A percentile compares a stretch with the other conserved stretches of the same genome.
Evolutionary conservation across 2,888 invertebrate species (phyloP).

Genomic region (Sclerodermus sp.): DNA sequence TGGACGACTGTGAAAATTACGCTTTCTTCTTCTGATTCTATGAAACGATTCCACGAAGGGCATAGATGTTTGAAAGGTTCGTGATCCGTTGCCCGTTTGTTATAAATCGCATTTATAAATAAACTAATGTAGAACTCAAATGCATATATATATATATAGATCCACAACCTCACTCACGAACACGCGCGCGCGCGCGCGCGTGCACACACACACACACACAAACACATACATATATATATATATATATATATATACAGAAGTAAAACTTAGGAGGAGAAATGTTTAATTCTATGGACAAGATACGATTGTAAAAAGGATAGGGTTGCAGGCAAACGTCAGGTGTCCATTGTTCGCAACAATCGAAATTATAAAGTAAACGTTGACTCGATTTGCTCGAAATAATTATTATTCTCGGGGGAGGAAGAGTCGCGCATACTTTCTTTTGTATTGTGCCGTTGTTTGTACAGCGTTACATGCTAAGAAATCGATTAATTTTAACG

Average conservation of each 20-base stretch:
- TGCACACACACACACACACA: background rate
- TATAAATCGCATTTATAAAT: slow-evolving; percentile 22
- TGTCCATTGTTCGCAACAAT: background rate
- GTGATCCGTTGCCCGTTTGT: slow-evolving; percentile 23
- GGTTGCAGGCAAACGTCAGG: too few relatives aligned
- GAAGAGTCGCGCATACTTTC: too few relatives aligned
- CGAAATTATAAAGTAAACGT: too few relatives aligned
- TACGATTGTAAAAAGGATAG: slow-evolving; percentile 10
- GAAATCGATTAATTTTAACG: slow-evolving; percentile 4
- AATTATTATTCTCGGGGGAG: too few relatives aligned
- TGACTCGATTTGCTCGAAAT: too few relatives aligned
- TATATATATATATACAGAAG: slow-evolving; percentile 8
- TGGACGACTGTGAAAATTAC: background rate
- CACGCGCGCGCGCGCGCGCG: slow-evolving; percentile 9
- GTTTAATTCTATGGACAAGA: slow-evolving; percentile 16
- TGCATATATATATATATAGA: too few relatives aligned
- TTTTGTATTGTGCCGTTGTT: slow-evolving; percentile 12
- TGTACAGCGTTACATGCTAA: slow-evolving; percentile 11
- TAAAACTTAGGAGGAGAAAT: background rate
- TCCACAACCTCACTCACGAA: background rate
- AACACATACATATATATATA: slow-evolving; percentile 16
- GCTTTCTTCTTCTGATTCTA: slow-evolving; percentile 14
- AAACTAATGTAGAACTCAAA: background rate
- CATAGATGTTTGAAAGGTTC: slow-evolving; percentile 29
- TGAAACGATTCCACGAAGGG: background rate